Conservation (phyloP, 2,113 vertebrate species). For the Chaenogobius annularis region DNA sequence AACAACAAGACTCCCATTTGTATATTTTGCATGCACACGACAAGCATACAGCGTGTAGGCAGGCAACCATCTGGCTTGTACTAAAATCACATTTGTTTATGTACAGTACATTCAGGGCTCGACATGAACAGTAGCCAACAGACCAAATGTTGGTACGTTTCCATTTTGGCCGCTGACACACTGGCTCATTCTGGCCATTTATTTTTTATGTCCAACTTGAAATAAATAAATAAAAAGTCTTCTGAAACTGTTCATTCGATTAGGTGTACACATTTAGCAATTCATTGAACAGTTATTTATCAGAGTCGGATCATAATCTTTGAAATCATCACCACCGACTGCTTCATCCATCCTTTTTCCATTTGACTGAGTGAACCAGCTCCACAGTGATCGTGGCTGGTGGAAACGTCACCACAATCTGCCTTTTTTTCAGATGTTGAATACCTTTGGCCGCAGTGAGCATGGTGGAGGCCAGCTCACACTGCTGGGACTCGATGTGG, state of each 20-base stretch:
- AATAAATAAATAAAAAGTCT: background rate
- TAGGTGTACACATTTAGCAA: too few relatives aligned
- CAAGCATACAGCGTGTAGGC: conserved; percentile 1
- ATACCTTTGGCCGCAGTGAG: conserved; percentile 94
- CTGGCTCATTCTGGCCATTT: background rate
- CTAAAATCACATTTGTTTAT: conserved; percentile 10
- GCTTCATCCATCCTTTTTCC: too few relatives aligned
- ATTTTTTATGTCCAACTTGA: background rate
- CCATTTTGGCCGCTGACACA: background rate
- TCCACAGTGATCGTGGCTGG: too few relatives aligned
- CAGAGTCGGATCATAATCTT: too few relatives aligned
- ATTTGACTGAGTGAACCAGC: too few relatives aligned
- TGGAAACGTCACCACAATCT: too few relatives aligned
- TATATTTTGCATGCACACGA: background rate
- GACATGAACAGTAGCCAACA: background rate
- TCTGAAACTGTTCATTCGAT: too few relatives aligned
- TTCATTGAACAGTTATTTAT: too few relatives aligned
- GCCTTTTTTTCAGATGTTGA: too few relatives aligned
- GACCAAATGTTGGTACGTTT: background rate
- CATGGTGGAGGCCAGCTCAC: conserved; percentile 93
- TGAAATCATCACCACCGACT: too few relatives aligned
- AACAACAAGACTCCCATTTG: background rate
- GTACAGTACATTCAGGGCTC: background rate
- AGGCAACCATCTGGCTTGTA: conserved; percentile 2
- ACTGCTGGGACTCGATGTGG: conserved; percentile 95